These are phyloP conservation scores for Cichlasoma orientale DNA, from an alignment of 2,797 vertebrate genomes.

Conservation along the genomic window DNA sequence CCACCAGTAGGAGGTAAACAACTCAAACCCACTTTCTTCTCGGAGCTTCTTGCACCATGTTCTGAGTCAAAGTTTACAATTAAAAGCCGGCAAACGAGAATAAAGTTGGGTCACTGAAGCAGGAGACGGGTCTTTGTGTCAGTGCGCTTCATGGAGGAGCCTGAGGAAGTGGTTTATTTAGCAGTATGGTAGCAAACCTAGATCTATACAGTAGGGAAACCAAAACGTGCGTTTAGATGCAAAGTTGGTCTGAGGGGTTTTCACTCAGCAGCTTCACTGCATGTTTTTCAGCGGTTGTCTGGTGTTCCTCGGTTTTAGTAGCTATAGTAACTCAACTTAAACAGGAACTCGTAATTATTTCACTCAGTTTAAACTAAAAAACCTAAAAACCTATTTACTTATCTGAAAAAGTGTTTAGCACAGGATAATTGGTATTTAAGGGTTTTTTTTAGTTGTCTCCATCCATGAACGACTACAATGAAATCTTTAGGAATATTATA, in stretches of 20 bases:
- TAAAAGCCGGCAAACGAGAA: not conserved
- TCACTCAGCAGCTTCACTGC: not conserved
- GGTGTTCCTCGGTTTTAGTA: not conserved
- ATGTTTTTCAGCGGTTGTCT: not conserved
- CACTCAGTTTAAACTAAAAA: not conserved
- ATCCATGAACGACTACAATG: not conserved
- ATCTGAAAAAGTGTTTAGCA: not conserved
- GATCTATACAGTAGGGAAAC: slow-evolving; percentile 19
- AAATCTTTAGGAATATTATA: not conserved
- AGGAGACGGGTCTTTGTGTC: not conserved
- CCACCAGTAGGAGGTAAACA: not conserved
- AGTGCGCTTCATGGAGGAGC: not conserved
- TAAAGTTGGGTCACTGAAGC: not conserved
- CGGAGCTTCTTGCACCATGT: not conserved
- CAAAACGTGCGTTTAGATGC: slow-evolving; percentile 30
- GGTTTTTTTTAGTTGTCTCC: not conserved
- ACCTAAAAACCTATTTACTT: not conserved
- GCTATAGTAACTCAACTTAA: not conserved
- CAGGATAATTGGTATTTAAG: rapidly evolving
- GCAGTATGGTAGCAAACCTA: slow-evolving; percentile 37
- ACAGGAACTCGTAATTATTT: rapidly evolving
- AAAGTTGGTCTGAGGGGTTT: slow-evolving; percentile 20
- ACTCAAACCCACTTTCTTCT: not conserved
- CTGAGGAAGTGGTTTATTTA: slow-evolving; percentile 63
- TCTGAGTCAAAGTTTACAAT: not conserved